Base-by-base conservation (phyloP, 2,888 invertebrate genomes). In the Diabrotica balteata region DNA sequence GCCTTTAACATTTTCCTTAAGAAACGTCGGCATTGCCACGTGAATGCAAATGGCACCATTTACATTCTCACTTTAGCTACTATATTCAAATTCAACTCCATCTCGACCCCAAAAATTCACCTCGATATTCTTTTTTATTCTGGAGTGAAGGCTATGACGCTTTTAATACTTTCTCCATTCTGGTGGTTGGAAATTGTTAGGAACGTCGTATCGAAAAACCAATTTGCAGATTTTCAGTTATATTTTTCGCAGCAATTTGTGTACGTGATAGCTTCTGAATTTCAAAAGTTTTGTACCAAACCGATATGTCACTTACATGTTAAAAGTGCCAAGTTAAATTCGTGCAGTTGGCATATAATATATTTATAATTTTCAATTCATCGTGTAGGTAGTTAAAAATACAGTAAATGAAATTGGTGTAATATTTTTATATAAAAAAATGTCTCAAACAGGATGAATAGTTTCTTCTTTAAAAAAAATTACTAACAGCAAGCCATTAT, bases 21-120 rank as follows among this genome's bases (percentile, higher is more conserved):
- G 11, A 54, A 46, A 53, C 22, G 45, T 53, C n/a, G 46, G 61
- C 53, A 64, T 46, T 47, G 32, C 46, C 22, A 53, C 51, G 52
- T 67, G 62, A 63, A 69, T 67, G 63, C 61, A 66, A 66, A 67
- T 69, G 67, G 46, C 64, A 60, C 58, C 67, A 67, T 67, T 69
- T 67, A 58, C 60, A 64, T 64, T 62, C 59, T 11, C 59, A 61
- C 58, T 62, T 65, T 44, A 49, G 43, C 59, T 59, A 47, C 45
- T 62, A 52, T 61, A 68, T 65, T 62, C 58, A 64, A 63, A 67
- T 67, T 61, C 63, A 51, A 60, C 54, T 57, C 61, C 53, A 61
- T 59, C 67, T 46, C 57, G 53, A 69, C 61, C 61, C 58, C 32
- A 17, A 63, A 59, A 59, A 52, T 52, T 59, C 59, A 67, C 67